Evolutionary conservation across 64 coral and sea anemone species (phyloP).

Genomic region (Montipora sp.): DNA sequence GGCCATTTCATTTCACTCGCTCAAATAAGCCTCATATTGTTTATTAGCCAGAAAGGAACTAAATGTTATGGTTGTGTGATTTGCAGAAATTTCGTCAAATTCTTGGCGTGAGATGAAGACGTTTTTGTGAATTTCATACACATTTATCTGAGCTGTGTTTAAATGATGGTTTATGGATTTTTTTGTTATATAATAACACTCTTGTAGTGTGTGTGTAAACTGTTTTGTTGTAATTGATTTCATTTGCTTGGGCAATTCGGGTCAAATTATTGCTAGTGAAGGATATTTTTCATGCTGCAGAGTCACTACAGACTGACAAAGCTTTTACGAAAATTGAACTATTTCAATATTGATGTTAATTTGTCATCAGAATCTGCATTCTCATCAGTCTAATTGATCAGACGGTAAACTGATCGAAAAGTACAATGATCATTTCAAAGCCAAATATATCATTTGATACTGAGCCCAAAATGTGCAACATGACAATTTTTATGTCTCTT

Average conservation of each 20-base stretch:
- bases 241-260: neutral
- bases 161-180: neutral
- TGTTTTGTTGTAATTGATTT: neutral
- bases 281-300: neutral
- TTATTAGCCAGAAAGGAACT: neutral
- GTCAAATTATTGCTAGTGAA: neutral
- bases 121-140: neutral
- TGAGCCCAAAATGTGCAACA: neutral
- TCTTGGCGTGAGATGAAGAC: neutral
- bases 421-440: neutral
- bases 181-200: neutral
- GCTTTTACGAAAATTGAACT: neutral
- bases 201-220: neutral
- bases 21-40: neutral
- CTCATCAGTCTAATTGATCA: neutral
- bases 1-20: neutral
- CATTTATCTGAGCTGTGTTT: neutral
- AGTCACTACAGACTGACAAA: neutral
- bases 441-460: neutral
- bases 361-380: neutral
- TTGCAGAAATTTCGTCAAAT: neutral
- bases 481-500: conserved; percentile 3
- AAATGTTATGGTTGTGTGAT: neutral
- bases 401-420: neutral
- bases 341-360: neutral